phyloP scores from a whole-genome alignment of 2,113 vertebrate genomes.

The Octodon degus region DNA sequence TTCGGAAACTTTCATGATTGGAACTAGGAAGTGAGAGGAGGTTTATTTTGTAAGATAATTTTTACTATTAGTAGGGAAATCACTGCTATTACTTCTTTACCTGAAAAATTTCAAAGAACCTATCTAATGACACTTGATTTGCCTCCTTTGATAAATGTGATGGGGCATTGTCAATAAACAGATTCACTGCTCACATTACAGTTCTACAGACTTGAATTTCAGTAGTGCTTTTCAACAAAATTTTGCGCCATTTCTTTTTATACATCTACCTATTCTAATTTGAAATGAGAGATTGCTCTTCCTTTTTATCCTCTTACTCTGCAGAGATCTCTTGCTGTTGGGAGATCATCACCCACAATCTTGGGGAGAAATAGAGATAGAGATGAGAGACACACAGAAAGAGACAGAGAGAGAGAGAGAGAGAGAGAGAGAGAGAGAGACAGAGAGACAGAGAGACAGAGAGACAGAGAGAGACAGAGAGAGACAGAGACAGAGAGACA shows the following conservation, averaged over 20 bases:
- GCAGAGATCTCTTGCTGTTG: background rate
- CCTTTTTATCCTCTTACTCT: background rate
- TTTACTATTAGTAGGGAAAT: background rate
- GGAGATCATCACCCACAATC: too few species aligned
- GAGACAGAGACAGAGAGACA: too few species aligned
- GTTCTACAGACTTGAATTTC: background rate
- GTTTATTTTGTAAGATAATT: background rate
- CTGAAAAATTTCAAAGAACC: background rate
- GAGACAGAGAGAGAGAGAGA: too few species aligned
- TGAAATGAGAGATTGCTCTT: background rate
- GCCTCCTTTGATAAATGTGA: background rate
- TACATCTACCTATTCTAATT: background rate
- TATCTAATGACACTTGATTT: background rate
- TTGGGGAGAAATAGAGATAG: too few species aligned
- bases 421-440: too few species aligned
- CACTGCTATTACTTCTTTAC: background rate
- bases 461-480: too few species aligned
- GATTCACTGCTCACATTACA: background rate
- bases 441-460: too few species aligned
- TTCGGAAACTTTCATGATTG: background rate
- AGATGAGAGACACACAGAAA: too few species aligned
- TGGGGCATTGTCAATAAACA: background rate
- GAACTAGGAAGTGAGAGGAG: background rate
- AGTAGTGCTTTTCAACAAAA: background rate
- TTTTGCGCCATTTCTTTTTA: background rate